phyloP scores from a whole-genome alignment of 1,140 invertebrate genomes.

The Daktulosphaira vitifoliae region DNA sequence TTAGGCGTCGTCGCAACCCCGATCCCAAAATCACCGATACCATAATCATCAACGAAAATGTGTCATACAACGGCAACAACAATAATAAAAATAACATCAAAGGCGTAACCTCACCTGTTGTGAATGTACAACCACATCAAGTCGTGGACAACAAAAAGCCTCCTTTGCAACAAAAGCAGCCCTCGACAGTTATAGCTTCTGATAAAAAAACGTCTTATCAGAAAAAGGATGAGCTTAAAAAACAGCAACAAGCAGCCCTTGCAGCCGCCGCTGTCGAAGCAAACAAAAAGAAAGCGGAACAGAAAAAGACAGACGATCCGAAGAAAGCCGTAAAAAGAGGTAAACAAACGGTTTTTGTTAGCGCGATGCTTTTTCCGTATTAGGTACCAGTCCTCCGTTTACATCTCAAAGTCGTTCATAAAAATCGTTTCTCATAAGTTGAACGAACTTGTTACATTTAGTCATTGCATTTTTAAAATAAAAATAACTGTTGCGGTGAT shows the following conservation, averaged over 20 bases:
- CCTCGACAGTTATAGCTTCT: neutral
- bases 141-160: slow-evolving; percentile 18
- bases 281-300: neutral
- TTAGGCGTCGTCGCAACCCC: slow-evolving; percentile 5
- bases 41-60: slow-evolving; percentile 23
- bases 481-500: too few species aligned
- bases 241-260: neutral
- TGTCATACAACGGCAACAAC: slow-evolving; percentile 8
- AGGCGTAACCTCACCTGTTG: neutral
- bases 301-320: neutral
- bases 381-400: too few species aligned
- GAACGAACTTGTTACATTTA: slow-evolving; percentile 7
- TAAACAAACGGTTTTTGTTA: neutral
- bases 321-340: slow-evolving; percentile 26
- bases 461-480: too few species aligned
- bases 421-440: neutral
- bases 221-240: neutral
- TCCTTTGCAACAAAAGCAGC: slow-evolving; percentile 6
- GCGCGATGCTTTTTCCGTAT: neutral
- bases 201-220: neutral
- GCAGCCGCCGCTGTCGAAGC: neutral
- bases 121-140: neutral
- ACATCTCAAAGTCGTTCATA: neutral
- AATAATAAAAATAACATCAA: neutral
- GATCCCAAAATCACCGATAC: slow-evolving; percentile 19